Evolutionary conservation across 1,140 invertebrate species (phyloP), one percentile per base, ranked within the genome.

Genomic region (Catajapyx aquilonaris): DNA sequence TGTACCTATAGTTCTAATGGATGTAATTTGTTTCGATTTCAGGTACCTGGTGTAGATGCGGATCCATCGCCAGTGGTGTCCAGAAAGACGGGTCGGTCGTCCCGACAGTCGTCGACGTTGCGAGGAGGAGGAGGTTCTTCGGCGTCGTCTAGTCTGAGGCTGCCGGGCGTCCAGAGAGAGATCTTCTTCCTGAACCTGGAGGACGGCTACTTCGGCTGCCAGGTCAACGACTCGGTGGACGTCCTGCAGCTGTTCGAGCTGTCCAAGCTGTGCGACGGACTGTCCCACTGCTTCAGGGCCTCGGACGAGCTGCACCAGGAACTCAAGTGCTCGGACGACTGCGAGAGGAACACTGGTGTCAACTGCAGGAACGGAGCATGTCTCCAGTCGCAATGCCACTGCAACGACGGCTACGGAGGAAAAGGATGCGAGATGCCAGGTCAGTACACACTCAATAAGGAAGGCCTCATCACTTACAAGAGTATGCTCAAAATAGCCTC

Each of bases 191-290:
- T 94, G 56, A 90, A 91, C 64, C 69, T 91, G 58, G 86, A 93
- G 69, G 85, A 91, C 65, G 87, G 87, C 48, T 91, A 86, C 61
- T 94, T 94, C 62, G 87, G 84, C 44, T 94, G 87, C 63, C 87
- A 94, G 70, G 83, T 91, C 41, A 94, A 94, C 65, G 81, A 85
- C 62, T 90, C 85, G 38, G 83, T 77, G 48, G 84, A 91, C 60
- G 76, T 93, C 50, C 66, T 94, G 52, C 85, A 93, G 67, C 66
- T 93, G 48, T 86, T 87, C 64, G 81, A 91, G 69, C 64, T 94
- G 50, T 90, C 85, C 36, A 86, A 83, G 66, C 68, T 94, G 48
- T 94, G 87, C 62, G 85, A 94, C 64, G 79, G 81, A 44, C 65
- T 69, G 44, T 70, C 73, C 44, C 81, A 94, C 53, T 94, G 87